Evolutionary conservation across 2,797 vertebrate genomes (phyloP).

Genomic region (Emys orbicularis): DNA sequence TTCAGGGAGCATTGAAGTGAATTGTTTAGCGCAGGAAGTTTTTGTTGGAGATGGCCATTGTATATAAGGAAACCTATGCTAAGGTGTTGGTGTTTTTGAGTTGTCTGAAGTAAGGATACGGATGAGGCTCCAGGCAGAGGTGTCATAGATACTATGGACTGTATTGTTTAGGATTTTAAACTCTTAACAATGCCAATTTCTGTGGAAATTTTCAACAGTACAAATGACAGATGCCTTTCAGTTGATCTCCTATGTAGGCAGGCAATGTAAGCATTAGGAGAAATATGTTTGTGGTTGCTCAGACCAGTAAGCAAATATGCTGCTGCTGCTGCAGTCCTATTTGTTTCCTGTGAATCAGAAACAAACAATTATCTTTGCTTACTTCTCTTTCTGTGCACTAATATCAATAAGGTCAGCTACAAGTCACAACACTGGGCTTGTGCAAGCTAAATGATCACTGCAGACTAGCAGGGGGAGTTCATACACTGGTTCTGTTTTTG

Average conservation of each 20-base stretch:
- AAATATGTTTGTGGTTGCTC: background rate
- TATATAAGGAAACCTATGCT: constrained; percentile 40
- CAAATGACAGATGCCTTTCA: background rate
- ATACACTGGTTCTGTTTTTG: background rate
- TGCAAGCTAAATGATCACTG: constrained; percentile 15
- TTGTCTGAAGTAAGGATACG: background rate
- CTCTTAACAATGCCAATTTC: background rate
- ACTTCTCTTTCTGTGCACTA: background rate
- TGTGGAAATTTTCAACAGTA: background rate
- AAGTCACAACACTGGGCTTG: background rate
- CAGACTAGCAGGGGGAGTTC: background rate
- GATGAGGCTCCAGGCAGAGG: background rate
- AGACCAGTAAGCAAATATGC: background rate
- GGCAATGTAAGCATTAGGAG: background rate
- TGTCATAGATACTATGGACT: fast-evolving
- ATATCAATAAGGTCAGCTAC: background rate
- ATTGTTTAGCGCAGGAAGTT: constrained; percentile 39
- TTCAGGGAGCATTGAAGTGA: background rate
- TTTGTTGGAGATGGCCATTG: constrained; percentile 7
- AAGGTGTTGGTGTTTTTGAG: constrained; percentile 17
- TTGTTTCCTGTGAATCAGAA: background rate
- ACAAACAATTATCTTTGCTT: background rate
- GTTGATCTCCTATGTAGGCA: background rate
- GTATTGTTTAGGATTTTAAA: background rate
- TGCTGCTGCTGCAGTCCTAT: background rate